These are phyloP conservation scores for Ciconia boyciana DNA, from an alignment of 2,113 vertebrate genomes.

Conservation along the genomic window DNA sequence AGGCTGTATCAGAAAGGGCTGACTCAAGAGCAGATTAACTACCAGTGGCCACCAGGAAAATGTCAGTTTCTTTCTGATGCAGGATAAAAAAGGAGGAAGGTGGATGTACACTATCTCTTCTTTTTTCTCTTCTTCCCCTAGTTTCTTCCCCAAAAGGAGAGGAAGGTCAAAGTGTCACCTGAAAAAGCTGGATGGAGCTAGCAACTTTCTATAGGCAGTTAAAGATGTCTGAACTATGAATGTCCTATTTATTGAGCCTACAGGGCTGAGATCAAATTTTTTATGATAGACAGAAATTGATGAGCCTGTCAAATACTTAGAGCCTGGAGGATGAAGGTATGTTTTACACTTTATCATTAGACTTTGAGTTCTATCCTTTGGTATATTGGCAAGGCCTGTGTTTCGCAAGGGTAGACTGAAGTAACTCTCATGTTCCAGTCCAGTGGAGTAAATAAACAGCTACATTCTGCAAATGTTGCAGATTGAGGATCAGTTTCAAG, in stretches of 20 bases:
- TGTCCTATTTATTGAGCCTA: not conserved
- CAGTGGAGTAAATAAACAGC: not conserved
- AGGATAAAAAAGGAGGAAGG: not conserved
- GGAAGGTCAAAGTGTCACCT: not conserved
- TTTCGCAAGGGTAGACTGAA: not conserved
- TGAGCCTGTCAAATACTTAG: not conserved
- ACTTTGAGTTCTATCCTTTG: not conserved
- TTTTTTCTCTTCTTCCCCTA: not conserved
- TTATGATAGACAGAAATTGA: not conserved
- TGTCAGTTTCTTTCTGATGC: not conserved
- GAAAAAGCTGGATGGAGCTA: not conserved
- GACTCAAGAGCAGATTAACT: not conserved
- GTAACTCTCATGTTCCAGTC: not conserved
- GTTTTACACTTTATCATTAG: not conserved
- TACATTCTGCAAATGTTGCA: not conserved
- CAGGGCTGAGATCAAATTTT: not conserved
- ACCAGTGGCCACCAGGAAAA: not conserved
- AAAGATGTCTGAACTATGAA: not conserved
- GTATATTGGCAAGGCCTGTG: not conserved
- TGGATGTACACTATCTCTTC: not conserved
- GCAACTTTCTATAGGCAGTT: not conserved
- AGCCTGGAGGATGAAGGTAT: not conserved
- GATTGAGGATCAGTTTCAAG: not conserved
- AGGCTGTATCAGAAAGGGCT: not conserved
- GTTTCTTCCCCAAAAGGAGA: not conserved